Evolutionary conservation across 2,797 vertebrate genomes (phyloP), one percentile per base, ranked within the genome.

Genomic region (Octomys mimax): DNA sequence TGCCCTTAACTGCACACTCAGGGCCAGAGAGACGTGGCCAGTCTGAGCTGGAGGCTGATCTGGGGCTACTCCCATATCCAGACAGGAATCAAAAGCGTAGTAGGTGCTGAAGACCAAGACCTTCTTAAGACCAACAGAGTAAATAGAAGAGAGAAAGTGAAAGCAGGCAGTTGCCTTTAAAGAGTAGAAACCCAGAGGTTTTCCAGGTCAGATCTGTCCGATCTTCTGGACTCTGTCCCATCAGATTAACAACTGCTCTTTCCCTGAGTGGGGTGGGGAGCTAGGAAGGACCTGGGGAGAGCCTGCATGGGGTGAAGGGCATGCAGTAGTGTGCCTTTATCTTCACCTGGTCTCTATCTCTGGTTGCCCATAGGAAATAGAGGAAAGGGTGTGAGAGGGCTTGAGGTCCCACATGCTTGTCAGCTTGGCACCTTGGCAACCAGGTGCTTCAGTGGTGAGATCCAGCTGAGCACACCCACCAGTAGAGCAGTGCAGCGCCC

Each of bases 141-240:
- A 95, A 89, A 36, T 24, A 59, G 86, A 93, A 89, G 71, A 91
- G 73, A 82, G 68, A 95, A 91, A 90, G 42, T 54, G 18, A n/a
- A 80, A 75, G 9, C 0, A 0, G 6, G 5, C 2, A 5, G 68
- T 7, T 75, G 80, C 16, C 59, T 91, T 73, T 95, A 49, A 96
- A 94, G 59, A 57, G 21, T 11, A 2, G 5, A 49, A 64, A 68
- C 10, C 14, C 36, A 21, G 6, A 10, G 14, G 19, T 21, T 95
- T 77, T 19, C 61, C 84, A 62, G 8, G 62, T 79, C 73, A 82
- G 57, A 57, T n/a, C 31, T n/a, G 12, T 73, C 52, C 31, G 33
- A 1, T 33, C 52, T 61, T 80, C 57, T 87, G 64, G 87, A 96
- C 93, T 94, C 64, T 81, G 80, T 31, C 33, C 91, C 80, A 28